Conservation (phyloP, 2,113 vertebrate genomes). For the Heptranchias perlo region DNA sequence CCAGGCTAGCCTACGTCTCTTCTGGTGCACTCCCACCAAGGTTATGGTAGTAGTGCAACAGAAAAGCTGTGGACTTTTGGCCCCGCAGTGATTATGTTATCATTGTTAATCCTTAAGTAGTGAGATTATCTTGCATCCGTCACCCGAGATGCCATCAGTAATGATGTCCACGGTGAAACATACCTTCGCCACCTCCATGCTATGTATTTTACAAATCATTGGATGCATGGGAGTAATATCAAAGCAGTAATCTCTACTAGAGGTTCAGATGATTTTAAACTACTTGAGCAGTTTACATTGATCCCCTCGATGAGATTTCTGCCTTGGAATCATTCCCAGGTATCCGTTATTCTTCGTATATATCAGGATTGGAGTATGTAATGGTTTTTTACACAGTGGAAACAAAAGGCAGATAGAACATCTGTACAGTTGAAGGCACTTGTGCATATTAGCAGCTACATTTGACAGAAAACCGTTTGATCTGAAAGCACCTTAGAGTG, state of each 20-base stretch:
- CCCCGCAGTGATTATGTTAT: background rate
- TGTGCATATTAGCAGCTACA: too few relatives aligned
- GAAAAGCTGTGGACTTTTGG: background rate
- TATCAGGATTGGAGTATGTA: background rate
- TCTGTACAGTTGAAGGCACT: background rate
- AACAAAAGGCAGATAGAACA: background rate
- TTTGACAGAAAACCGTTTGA: background rate
- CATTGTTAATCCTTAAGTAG: background rate
- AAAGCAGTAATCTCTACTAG: background rate
- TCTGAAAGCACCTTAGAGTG: background rate
- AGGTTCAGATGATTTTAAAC: background rate
- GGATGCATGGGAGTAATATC: background rate
- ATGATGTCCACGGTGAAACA: background rate
- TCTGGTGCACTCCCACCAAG: too few relatives aligned
- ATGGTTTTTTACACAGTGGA: background rate
- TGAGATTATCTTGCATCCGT: background rate
- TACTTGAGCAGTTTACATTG: background rate
- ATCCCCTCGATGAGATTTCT: background rate
- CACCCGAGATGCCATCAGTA: background rate
- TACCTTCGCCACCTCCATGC: background rate
- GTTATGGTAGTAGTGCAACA: too few relatives aligned
- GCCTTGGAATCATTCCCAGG: background rate
- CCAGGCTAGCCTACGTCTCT: too few relatives aligned
- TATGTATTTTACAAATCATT: background rate
- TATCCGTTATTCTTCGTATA: background rate